These are phyloP conservation scores for Hemistola chrysoprasaria DNA, from an alignment of 2,888 invertebrate genomes.

Conservation along the genomic window DNA sequence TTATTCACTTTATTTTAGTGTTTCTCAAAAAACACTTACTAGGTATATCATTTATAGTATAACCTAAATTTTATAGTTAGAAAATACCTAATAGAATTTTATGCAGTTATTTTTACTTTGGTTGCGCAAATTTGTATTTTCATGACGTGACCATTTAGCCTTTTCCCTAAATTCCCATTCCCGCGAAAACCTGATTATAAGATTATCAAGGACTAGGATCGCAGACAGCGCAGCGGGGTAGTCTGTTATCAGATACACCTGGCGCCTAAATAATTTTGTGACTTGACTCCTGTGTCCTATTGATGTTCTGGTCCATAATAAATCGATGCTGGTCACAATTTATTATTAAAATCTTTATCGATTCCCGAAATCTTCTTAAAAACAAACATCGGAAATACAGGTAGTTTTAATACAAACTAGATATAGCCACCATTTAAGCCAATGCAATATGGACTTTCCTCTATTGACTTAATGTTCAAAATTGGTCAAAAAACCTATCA, in stretches of 20 bases:
- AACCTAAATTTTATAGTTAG: no score
- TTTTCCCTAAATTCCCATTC: not conserved
- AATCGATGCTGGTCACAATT: slow-evolving; percentile 36
- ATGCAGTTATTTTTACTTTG: no score
- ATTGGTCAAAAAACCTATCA: not conserved
- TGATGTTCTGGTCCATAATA: slow-evolving; percentile 38
- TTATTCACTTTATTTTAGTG: no score
- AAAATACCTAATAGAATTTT: no score
- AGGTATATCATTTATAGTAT: no score
- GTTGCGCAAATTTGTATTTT: no score
- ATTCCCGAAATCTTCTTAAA: slow-evolving; percentile 19
- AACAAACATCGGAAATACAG: slow-evolving; percentile 21
- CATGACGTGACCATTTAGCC: no score
- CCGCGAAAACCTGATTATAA: slow-evolving; percentile 31
- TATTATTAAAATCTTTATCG: not conserved
- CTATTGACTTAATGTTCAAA: slow-evolving; percentile 22
- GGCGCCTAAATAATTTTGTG: slow-evolving; percentile 74
- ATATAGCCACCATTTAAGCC: slow-evolving; percentile 27
- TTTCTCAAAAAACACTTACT: no score
- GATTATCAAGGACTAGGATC: slow-evolving; percentile 46
- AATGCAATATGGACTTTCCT: slow-evolving; percentile 40
- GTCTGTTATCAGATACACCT: slow-evolving; percentile 56
- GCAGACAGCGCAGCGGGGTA: slow-evolving; percentile 45
- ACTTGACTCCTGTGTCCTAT: slow-evolving; percentile 12
- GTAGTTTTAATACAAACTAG: slow-evolving; percentile 30